Conservation (phyloP, 1,140 invertebrate species). For the Himalopsyche phryganea region DNA sequence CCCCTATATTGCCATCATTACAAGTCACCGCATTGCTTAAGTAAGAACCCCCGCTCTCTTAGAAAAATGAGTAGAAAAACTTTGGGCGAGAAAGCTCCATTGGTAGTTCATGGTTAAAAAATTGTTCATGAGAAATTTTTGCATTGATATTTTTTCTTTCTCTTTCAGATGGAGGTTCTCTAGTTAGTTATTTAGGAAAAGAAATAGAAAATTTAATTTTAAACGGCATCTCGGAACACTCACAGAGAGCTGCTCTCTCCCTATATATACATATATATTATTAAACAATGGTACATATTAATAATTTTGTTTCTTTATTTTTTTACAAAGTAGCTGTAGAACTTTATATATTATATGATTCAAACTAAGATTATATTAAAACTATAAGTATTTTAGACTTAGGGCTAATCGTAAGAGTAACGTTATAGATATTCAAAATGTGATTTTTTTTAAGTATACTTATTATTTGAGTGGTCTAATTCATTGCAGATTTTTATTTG, state of each 20-base stretch:
- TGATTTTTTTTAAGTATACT: slow-evolving; percentile 1
- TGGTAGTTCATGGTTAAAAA: too few relatives aligned
- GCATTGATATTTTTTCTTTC: not conserved
- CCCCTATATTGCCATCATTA: too few relatives aligned
- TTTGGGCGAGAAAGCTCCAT: too few relatives aligned
- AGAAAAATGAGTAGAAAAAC: too few relatives aligned
- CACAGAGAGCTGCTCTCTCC: slow-evolving; percentile 9
- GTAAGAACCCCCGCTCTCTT: too few relatives aligned
- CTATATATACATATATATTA: slow-evolving; percentile 6
- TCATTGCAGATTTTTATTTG: too few relatives aligned
- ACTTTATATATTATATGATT: slow-evolving; percentile 8
- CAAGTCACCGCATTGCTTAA: too few relatives aligned
- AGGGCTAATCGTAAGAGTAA: not conserved
- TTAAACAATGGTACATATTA: not conserved
- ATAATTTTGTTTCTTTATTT: slow-evolving; percentile 29
- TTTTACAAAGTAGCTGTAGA: slow-evolving; percentile 26
- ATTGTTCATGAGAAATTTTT: too few relatives aligned
- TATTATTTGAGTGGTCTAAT: too few relatives aligned
- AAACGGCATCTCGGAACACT: not conserved
- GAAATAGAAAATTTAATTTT: slow-evolving; percentile 13
- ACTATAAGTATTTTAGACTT: slow-evolving; percentile 2
- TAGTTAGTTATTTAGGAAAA: not conserved
- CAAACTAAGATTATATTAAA: slow-evolving; percentile 5
- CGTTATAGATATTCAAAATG: slow-evolving; percentile 4
- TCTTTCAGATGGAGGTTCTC: slow-evolving; percentile 7